Evolutionary conservation across 2,113 vertebrate species (phyloP).

Genomic region (Ciconia maguari): DNA sequence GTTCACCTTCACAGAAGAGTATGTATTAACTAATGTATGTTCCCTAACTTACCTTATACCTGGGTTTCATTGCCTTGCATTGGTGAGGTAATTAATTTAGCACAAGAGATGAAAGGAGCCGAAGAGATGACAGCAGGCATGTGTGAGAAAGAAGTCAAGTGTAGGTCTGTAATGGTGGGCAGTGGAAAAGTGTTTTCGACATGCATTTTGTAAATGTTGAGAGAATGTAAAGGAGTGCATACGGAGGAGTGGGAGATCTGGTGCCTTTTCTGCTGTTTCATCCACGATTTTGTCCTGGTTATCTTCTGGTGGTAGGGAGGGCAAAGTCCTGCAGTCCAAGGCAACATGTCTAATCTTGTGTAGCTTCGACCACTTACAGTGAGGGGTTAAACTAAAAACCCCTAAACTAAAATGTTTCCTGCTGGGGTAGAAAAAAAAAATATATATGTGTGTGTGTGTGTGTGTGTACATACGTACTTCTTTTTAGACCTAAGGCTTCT

Average conservation of each 20-base stretch:
- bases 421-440: neutral
- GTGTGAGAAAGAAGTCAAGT: constrained; percentile 6
- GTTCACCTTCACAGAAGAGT: neutral
- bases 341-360: neutral
- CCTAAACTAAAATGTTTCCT: neutral
- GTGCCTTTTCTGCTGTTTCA: neutral
- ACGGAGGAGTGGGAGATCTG: neutral
- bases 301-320: neutral
- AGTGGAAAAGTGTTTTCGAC: neutral
- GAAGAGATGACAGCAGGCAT: neutral
- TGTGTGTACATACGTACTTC: neutral
- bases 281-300: neutral
- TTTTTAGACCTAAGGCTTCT: neutral
- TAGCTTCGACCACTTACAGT: neutral
- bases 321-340: neutral
- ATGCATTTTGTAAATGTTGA: neutral
- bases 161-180: neutral
- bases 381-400: neutral
- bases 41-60: neutral
- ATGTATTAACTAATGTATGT: neutral
- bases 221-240: neutral
- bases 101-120: neutral
- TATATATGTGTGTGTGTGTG: no score
- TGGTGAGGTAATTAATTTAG: constrained; percentile 40
- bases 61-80: neutral